Base-by-base conservation (phyloP, 2,888 invertebrate species). In the Magallana nippona region DNA sequence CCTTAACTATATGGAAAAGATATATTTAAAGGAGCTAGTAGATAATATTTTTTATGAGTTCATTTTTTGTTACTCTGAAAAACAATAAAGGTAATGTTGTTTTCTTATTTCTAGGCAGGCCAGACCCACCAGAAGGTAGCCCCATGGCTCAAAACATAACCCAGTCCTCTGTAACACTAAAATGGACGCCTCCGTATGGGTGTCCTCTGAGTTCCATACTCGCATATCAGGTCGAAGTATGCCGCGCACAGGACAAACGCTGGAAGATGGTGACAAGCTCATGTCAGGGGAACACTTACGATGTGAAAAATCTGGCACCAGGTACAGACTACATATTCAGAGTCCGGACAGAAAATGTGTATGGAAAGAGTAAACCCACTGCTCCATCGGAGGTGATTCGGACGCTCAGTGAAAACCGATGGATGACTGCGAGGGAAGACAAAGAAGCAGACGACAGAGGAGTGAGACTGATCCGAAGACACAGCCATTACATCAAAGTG, bases 171-270 rank as follows among this genome's bases (percentile, higher is more conserved):
- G 82, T 93, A 32, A 91, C 90, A 55, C 84, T 93, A 81, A 86
- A 91, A 83, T 95, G 95, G 95, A 89, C 90, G 19, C 90, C 94
- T 27, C 94, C 95, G 1, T 84, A 88, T 8, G 89, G 91, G 17
- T 86, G 85, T 88, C 90, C 82, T 88, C 88, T 83, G 86, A 90
- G 87, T 89, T 56, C 84, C 85, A 89, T 90, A 78, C 81, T 90
- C 63, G 90, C 90, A 15, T 90, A 88, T 83, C 88, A 90, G 86
- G 85, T 92, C 10, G 91, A 92, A 84, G 86, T 90, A 84, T 89
- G 83, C 71, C 86, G 84, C 77, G 71, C 63, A 11, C 84, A 83
- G 55, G 89, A 88, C 63, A 88, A 86, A 82, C 87, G 87, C 57
- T 92, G 92, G 92, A 87, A 87, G 79, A 88, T 88, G 44, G 81